Evolutionary conservation across 1,140 invertebrate species (phyloP), one percentile per base, ranked within the genome.

Genomic region (Phymorhynchus buccinoides): DNA sequence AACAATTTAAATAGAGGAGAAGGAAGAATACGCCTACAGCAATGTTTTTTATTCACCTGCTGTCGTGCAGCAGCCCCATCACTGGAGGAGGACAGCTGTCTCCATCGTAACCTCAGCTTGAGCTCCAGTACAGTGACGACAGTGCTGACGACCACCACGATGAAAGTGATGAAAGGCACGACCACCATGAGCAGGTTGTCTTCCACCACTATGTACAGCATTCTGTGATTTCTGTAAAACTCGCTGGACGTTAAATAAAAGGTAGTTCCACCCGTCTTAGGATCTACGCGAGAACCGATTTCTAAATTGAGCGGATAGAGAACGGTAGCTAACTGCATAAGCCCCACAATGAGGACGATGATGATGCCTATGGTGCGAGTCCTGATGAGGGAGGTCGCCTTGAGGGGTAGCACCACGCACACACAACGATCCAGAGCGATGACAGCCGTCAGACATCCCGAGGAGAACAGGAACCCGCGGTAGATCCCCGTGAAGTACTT

Each of bases 351-450:
- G 27, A 18, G 12, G 7, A n/a, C 44, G 6, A 80, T 48, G 35
- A 80, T 56, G n/a, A 62, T 3, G n/a, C 22, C 79, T 32, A 80
- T 62, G 22, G 79, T 80, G 27, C 52, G 41, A 1, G 79, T 80
- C n/a, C 18, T 52, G 44, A 80, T 35, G 44, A 80, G 79, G 0
- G 44, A n/a, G 22, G 79, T 30, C n/a, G 79, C 79, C 35, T n/a
- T 80, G 41, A 80, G n/a, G 48, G 79, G 79, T 9, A 80, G 35
- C n/a, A 37, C 37, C n/a, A 80, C 79, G 35, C 79, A 80, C 79
- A 80, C 44, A 44, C 79, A 80, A 16, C 79, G 27, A 30, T 80
- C 79, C 0, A 80, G 41, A 7, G 79, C 79, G 79, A 80, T 80
- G 0, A 80, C n/a, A 41, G 44, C 44, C 44, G 79, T 80, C n/a